Evolutionary conservation across 1,140 invertebrate species (phyloP), one percentile per base, ranked within the genome.

Genomic region (Sminthurides bifidus): DNA sequence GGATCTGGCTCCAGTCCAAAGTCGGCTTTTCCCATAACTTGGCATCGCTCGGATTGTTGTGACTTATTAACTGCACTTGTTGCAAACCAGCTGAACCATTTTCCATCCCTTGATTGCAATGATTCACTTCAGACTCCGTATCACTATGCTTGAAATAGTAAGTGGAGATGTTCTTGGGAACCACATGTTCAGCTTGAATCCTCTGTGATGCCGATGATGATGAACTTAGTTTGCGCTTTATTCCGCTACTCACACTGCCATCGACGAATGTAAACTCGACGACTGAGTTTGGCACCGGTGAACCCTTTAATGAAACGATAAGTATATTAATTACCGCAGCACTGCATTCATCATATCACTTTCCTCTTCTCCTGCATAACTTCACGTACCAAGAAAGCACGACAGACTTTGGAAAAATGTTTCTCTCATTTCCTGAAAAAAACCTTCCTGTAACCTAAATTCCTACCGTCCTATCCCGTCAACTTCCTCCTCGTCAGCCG

Each of bases 101-200:
- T 21, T 52, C 27, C 15, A 19, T 8, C 14, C 44, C 30, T 57
- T 52, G 30, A 26, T 44, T 49, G 30, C 48, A 49, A 33, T 57
- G 54, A 59, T 52, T 54, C 29, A 54, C 23, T 52, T 61, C 60
- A 1, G 60, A 49, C 63, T 64, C 59, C 56, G 59, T 61, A 37
- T 64, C 63, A 59, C 63, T 64, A 61, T 64, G 63, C 40, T 64
- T 64, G 59, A 64, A 64, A 64, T 64, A 64, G 63, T 61, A 64
- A 59, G 59, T 64, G 59, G 63, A 64, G 56, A 64, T 59, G 50
- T 64, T 61, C 23, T 41, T 59, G 29, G 44, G 55, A 52, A 58
- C 56, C 46, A 56, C 52, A 52, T 53, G 49, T 53, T 60, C 35
- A 19, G 31, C 26, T 27, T 56, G 41, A 33, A 31, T 56, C 30